Evolutionary conservation across 2,113 vertebrate species (phyloP), one percentile per base, ranked within the genome.

Genomic region (Chamaetylas fuelleborni): DNA sequence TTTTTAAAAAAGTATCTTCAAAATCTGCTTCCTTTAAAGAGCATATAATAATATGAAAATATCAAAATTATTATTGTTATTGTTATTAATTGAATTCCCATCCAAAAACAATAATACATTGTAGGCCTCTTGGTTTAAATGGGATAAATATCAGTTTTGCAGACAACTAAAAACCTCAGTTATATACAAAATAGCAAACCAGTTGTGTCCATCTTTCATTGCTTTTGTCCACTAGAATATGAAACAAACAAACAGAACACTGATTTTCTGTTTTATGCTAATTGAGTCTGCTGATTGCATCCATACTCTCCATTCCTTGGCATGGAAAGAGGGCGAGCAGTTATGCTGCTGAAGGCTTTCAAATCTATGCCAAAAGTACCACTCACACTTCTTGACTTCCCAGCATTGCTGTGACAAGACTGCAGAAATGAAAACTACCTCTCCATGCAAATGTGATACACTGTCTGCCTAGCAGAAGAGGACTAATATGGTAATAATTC

Each of bases 401-500:
- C 31, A 87, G 6, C 10, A 42, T 2, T 53, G 45, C 9, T 0
- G 0, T 53, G n/a, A 36, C 10, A 42, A 29, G 8, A 72, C 48
- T 60, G 24, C 14, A 69, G 50, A 66, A 85, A 58, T 16, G 6
- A 81, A 71, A 6, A 2, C 19, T 60, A 23, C 22, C 15, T 71
- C 74, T 58, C 72, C 4, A 9, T 10, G 19, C 8, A 50, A 85
- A 66, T 29, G 2, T n/a, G 48, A 61, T 85, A 47, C 5, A 14
- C 2, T 11, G 3, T 47, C 24, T 74, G 9, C 23, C 8, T 14
- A 33, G 43, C 12, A 64, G 22, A 87, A 62, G 15, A 54, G 8
- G 5, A 62, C 19, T 24, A 24, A 31, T 14, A 71, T 8, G 33
- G 18, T 17, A 77, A 22, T 42, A 48, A 34, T 57, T 77, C 12